Conservation (phyloP, 2,888 invertebrate species). For the Hydropsyche betteni region DNA sequence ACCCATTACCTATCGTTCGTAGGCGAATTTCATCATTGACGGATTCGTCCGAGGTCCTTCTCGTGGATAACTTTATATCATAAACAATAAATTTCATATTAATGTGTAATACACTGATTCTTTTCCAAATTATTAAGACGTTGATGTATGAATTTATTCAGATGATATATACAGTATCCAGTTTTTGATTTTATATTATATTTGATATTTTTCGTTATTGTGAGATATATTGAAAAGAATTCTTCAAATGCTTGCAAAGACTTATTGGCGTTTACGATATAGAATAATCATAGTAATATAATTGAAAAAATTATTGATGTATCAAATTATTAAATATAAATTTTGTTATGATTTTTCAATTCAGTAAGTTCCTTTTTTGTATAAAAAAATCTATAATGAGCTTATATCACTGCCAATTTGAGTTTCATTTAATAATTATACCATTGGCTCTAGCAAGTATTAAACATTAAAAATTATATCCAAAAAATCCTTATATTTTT, state of each 20-base stretch:
- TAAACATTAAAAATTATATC: no score
- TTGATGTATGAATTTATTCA: not conserved
- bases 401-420: conserved; percentile 25
- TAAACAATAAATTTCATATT: no score
- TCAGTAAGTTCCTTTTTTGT: not conserved
- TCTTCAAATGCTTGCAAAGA: conserved; percentile 5
- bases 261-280: not conserved
- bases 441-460: no score
- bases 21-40: conserved; percentile 5
- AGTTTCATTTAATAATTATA: not conserved
- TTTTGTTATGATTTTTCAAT: conserved; percentile 1
- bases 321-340: not conserved
- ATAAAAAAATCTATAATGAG: conserved; percentile 12
- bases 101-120: no score
- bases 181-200: not conserved
- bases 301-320: not conserved
- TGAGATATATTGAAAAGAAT: not conserved
- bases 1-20: not conserved
- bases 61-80: not conserved
- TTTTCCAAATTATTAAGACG: no score
- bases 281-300: not conserved
- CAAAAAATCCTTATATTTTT: no score
- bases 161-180: not conserved
- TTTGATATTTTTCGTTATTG: not conserved
- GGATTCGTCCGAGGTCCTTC: not conserved